These are phyloP conservation scores for Aphidius gifuensis DNA, from an alignment of 1,140 invertebrate genomes.

Conservation along the genomic window DNA sequence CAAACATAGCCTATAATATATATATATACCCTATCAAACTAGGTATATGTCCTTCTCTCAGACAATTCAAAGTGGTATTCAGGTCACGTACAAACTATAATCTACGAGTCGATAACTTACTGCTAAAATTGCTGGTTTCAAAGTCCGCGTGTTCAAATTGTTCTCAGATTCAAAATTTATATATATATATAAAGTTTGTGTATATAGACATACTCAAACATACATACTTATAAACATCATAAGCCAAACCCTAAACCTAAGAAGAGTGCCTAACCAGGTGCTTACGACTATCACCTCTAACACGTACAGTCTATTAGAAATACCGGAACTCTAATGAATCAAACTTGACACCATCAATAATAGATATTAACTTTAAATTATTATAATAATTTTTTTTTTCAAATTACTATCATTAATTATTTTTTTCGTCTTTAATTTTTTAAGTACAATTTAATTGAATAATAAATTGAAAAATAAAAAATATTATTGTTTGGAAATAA, in stretches of 20 bases:
- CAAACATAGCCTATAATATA: no score
- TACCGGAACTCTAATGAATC: no score
- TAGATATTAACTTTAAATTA: no score
- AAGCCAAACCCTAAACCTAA: background rate
- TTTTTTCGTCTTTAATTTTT: no score
- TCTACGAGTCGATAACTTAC: conserved; percentile 45
- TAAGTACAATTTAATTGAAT: no score
- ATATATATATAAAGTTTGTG: background rate
- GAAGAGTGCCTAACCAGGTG: conserved; percentile 11
- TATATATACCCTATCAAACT: background rate
- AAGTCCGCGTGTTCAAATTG: conserved; percentile 25
- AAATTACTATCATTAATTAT: no score
- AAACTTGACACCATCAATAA: no score
- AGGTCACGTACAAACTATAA: conserved; percentile 36
- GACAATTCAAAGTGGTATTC: conserved; percentile 25
- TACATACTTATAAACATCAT: no score
- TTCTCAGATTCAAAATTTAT: conserved; percentile 9
- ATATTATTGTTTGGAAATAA: no score
- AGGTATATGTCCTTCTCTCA: no score
- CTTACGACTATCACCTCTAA: conserved; percentile 4
- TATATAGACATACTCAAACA: background rate
- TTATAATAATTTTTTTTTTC: no score
- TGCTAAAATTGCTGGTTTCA: conserved; percentile 36
- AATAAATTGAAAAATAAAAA: no score
- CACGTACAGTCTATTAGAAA: conserved; percentile 9